phyloP scores from a whole-genome alignment of 2,113 vertebrate species.

The Telmatochromis bifrenatus region DNA sequence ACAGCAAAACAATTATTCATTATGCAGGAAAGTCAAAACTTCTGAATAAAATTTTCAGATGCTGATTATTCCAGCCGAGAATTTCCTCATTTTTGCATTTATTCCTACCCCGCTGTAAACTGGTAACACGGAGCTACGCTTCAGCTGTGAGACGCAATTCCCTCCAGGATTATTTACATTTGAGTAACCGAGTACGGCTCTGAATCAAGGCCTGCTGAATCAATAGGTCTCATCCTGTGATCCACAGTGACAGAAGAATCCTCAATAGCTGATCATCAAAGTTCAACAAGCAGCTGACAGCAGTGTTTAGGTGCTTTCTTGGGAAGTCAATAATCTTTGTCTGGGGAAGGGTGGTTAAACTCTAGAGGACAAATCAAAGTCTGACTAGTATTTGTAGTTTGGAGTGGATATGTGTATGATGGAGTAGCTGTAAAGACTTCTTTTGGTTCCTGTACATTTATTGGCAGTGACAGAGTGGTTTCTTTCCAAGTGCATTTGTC shows the following conservation, averaged over 20 bases:
- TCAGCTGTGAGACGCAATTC: neutral
- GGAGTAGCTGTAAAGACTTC: neutral
- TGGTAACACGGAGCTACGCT: neutral
- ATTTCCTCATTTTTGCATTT: neutral
- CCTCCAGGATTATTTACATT: slow-evolving; percentile 26
- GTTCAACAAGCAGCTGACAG: slow-evolving; percentile 21
- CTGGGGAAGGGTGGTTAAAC: neutral
- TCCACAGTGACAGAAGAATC: slow-evolving; percentile 11
- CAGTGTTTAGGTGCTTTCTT: slow-evolving; percentile 21
- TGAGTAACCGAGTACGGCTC: neutral
- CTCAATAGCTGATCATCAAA: slow-evolving; percentile 43
- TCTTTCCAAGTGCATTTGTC: neutral
- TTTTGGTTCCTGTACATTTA: neutral
- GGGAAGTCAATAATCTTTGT: slow-evolving; percentile 22
- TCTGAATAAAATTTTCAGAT: neutral
- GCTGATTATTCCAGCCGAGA: neutral
- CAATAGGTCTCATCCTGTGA: slow-evolving; percentile 25
- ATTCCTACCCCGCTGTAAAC: neutral
- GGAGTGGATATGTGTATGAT: neutral
- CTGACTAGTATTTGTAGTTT: slow-evolving; percentile 16
- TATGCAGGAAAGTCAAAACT: neutral
- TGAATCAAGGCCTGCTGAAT: slow-evolving; percentile 17
- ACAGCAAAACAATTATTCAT: neutral
- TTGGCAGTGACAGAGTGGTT: neutral
- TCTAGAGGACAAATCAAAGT: slow-evolving; percentile 39